Evolutionary conservation across 2,888 invertebrate genomes (phyloP).

Genomic region (Leucophora obtusa): DNA sequence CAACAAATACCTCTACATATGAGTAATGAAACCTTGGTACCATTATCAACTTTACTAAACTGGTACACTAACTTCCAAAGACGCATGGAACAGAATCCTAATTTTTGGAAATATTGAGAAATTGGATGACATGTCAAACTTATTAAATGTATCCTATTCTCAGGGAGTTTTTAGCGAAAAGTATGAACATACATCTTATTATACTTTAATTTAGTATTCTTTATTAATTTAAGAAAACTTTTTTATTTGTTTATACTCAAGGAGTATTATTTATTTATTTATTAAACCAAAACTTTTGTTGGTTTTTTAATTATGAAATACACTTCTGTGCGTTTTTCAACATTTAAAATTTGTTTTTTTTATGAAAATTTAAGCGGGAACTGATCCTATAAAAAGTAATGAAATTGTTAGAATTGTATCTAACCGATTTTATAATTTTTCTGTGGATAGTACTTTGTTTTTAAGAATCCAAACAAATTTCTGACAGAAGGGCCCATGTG

Average conservation of each 20-base stretch:
- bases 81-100: slow-evolving; percentile 91
- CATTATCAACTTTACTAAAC: slow-evolving; percentile 90
- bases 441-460: too few species aligned
- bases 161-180: background rate
- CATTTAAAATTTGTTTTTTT: background rate
- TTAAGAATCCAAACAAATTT: too few species aligned
- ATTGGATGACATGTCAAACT: background rate
- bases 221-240: background rate
- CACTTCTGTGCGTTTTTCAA: background rate
- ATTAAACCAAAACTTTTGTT: background rate
- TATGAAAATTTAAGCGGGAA: background rate
- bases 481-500: too few species aligned
- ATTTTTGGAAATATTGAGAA: slow-evolving; percentile 88
- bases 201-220: slow-evolving; percentile 17
- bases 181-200: background rate
- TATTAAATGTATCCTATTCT: background rate
- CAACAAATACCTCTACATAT: slow-evolving; percentile 87
- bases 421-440: too few species aligned
- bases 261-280: background rate
- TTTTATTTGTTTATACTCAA: background rate
- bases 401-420: too few species aligned
- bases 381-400: too few species aligned
- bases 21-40: slow-evolving; percentile 88
- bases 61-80: slow-evolving; percentile 97
- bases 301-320: background rate